phyloP scores from a whole-genome alignment of 2,888 invertebrate species.

The Drosophila phalerata region DNA sequence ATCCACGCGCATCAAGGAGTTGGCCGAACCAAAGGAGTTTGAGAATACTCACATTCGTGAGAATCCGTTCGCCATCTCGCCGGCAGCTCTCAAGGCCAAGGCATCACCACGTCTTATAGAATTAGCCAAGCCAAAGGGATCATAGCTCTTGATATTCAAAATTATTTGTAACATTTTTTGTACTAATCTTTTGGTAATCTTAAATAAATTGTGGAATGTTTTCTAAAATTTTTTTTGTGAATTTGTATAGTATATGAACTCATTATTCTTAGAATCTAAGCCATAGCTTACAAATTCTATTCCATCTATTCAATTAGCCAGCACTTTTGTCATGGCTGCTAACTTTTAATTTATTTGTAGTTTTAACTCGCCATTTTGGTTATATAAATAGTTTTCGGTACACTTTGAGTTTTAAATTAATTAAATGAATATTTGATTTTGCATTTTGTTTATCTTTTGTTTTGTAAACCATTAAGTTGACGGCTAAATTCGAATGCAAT shows the following conservation, averaged over 20 bases:
- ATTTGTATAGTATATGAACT: no score
- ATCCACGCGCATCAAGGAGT: conserved; percentile 85
- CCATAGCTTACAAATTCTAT: no score
- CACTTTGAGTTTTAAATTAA: conserved; percentile 40
- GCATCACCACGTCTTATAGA: conserved; percentile 86
- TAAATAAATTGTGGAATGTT: conserved; percentile 28
- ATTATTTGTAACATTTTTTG: conserved; percentile 10
- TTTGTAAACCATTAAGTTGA: conserved; percentile 33
- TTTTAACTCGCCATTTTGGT: conserved; percentile 31
- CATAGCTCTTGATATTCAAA: conserved; percentile 14
- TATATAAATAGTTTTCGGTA: conserved; percentile 25
- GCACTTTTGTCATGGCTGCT: conserved; percentile 12
- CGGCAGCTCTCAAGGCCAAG: conserved; percentile 86
- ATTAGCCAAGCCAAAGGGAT: conserved; percentile 86
- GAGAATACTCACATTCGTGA: conserved; percentile 85
- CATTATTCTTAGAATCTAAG: no score
- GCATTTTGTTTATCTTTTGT: conserved; percentile 14
- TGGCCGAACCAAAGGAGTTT: conserved; percentile 86
- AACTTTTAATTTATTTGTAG: conserved; percentile 34
- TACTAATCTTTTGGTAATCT: conserved; percentile 27
- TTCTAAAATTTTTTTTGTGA: conserved; percentile 4
- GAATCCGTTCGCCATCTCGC: conserved; percentile 86
- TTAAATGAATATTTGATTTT: conserved; percentile 22
- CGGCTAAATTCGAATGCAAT: conserved; percentile 36
- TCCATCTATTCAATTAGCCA: conserved; percentile 34